These are phyloP conservation scores for Scolanthus callimorphus DNA, from an alignment of 92 coral and sea anemone species.

Conservation along the genomic window DNA sequence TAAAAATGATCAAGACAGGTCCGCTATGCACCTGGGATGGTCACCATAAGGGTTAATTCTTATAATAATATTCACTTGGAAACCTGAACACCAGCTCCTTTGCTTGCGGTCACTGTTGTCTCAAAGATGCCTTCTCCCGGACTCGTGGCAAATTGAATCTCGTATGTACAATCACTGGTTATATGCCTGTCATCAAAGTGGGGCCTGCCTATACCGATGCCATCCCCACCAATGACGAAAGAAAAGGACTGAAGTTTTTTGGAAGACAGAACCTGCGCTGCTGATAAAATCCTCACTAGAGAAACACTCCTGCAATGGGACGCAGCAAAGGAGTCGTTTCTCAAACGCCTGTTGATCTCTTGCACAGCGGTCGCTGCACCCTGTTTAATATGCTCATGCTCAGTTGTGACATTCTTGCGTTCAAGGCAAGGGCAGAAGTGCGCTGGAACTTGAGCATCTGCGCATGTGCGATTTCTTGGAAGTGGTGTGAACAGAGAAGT, in stretches of 20 bases:
- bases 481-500: slow-evolving; percentile 28
- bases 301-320: slow-evolving; percentile 20
- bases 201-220: not conserved
- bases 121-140: slow-evolving; percentile 60
- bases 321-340: slow-evolving; percentile 8
- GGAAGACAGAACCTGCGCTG: slow-evolving; percentile 43
- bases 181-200: not conserved
- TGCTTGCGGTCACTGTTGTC: slow-evolving; percentile 13
- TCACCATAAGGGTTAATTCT: slow-evolving; percentile 44
- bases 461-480: slow-evolving; percentile 36
- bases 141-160: slow-evolving; percentile 40
- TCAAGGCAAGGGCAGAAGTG: slow-evolving; percentile 57
- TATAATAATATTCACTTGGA: slow-evolving; percentile 10
- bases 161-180: slow-evolving; percentile 20
- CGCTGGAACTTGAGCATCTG: slow-evolving; percentile 53
- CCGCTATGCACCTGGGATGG: slow-evolving; percentile 43
- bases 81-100: slow-evolving; percentile 5
- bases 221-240: not conserved
- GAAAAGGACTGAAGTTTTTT: not conserved
- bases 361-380: slow-evolving; percentile 45
- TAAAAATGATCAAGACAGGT: slow-evolving; percentile 18
- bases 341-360: slow-evolving; percentile 34
- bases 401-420: slow-evolving; percentile 11
- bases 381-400: slow-evolving; percentile 36
- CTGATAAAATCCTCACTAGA: slow-evolving; percentile 24